A percentile compares a stretch with the other conserved stretches of the same genome.
Evolutionary conservation across 2,888 invertebrate species (phyloP).

Genomic region (Sinhomidia bicolor): DNA sequence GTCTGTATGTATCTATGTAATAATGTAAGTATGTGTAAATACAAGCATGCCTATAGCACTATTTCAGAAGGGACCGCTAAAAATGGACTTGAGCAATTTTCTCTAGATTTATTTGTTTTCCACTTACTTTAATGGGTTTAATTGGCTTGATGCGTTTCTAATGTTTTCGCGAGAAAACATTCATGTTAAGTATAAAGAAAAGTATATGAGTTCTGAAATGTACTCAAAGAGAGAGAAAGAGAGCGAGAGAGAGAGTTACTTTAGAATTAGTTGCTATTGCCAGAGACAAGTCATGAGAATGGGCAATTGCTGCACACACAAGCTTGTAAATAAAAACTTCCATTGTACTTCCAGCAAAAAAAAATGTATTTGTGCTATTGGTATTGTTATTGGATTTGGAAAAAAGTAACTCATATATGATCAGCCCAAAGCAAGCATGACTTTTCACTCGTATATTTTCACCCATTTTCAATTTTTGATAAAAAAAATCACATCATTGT

Average conservation of each 20-base stretch:
- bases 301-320: too few relatives aligned
- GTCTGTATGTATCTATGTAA: too few relatives aligned
- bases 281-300: too few relatives aligned
- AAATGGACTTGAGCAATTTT: constrained; percentile 44
- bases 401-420: not conserved
- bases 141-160: constrained; percentile 69
- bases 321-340: too few relatives aligned
- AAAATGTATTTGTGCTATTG: too few relatives aligned
- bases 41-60: not conserved
- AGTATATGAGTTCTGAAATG: too few relatives aligned
- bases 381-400: not conserved
- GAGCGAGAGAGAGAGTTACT: too few relatives aligned
- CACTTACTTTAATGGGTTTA: constrained; percentile 67
- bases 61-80: not conserved
- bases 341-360: too few relatives aligned
- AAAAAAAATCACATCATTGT: constrained; percentile 2
- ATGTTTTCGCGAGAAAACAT: constrained; percentile 41
- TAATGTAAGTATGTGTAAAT: too few relatives aligned
- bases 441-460: not conserved
- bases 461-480: constrained; percentile 13
- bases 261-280: too few relatives aligned
- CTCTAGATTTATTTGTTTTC: constrained; percentile 59
- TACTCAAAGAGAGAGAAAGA: too few relatives aligned
- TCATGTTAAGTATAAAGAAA: too few relatives aligned
- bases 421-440: not conserved